phyloP scores from a whole-genome alignment of 2,113 vertebrate species.

The Brachyistius frenatus region DNA sequence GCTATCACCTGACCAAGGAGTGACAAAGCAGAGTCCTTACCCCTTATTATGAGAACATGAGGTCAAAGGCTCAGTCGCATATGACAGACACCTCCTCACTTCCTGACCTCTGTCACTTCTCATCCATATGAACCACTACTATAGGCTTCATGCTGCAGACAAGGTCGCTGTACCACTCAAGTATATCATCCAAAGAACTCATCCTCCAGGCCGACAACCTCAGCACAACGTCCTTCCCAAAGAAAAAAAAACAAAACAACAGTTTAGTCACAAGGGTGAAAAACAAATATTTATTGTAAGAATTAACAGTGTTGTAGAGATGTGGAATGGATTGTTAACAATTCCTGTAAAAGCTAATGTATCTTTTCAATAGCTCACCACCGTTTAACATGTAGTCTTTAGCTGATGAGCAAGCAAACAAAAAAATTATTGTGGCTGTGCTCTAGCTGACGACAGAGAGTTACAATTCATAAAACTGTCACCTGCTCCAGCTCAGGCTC shows the following conservation, averaged over 20 bases:
- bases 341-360: constrained; percentile 48
- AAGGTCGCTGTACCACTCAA: constrained; percentile 69
- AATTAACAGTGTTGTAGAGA: constrained; percentile 34
- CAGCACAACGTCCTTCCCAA: constrained; percentile 52
- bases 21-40: constrained; percentile 82
- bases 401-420: constrained; percentile 59
- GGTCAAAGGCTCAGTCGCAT: constrained; percentile 77
- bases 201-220: constrained; percentile 40
- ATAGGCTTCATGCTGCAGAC: constrained; percentile 63
- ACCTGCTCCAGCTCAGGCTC: constrained; percentile 40
- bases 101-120: constrained; percentile 80
- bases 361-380: constrained; percentile 41
- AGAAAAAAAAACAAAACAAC: constrained; percentile 24
- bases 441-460: constrained; percentile 45
- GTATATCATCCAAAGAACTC: constrained; percentile 57
- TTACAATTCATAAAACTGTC: constrained; percentile 67
- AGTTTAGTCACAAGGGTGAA: constrained; percentile 23
- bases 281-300: constrained; percentile 26
- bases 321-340: constrained; percentile 40
- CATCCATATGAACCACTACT: constrained; percentile 72
- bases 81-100: constrained; percentile 81
- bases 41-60: constrained; percentile 82
- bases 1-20: constrained; percentile 75
- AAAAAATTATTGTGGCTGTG: constrained; percentile 24
- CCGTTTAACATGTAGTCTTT: constrained; percentile 43